A percentile compares a stretch with the other conserved stretches of the same genome.
Conservation (phyloP, 2,888 invertebrate genomes). For the Charanyca ferruginea region DNA sequence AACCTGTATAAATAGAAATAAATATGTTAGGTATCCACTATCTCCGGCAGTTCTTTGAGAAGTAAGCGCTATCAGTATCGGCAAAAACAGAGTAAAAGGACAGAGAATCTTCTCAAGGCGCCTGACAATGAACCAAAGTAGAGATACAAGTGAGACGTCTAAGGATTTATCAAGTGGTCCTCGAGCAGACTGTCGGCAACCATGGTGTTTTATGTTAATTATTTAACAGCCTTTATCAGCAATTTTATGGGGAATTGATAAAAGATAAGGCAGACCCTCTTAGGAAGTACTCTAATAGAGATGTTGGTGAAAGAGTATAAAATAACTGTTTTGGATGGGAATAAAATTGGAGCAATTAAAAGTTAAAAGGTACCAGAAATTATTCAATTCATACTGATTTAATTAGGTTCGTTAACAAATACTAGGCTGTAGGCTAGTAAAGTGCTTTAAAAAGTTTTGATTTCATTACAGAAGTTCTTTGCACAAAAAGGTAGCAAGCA, state of each 20-base stretch:
- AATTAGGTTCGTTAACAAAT: background rate
- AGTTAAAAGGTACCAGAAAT: constrained; percentile 5
- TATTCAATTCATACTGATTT: background rate
- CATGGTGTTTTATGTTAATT: constrained; percentile 61
- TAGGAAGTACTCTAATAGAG: constrained; percentile 50
- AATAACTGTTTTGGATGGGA: constrained; percentile 2
- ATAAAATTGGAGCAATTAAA: constrained; percentile 30
- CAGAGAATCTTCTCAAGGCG: background rate
- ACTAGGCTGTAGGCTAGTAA: no score
- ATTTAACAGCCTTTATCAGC: constrained; percentile 54
- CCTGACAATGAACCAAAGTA: constrained; percentile 1
- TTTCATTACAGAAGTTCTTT: background rate
- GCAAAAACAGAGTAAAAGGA: background rate
- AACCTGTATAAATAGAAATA: no score
- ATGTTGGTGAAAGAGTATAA: constrained; percentile 22
- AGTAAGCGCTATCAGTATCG: background rate
- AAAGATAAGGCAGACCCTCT: constrained; percentile 43
- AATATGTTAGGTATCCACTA: no score
- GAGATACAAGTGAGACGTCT: constrained; percentile 42
- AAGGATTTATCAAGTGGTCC: constrained; percentile 60
- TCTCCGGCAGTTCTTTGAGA: no score
- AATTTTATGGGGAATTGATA: constrained; percentile 61
- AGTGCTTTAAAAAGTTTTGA: background rate
- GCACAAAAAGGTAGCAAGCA: background rate
- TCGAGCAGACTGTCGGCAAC: constrained; percentile 43